A percentile compares a stretch with the other conserved stretches of the same genome.
Conservation (phyloP, 1,140 invertebrate genomes). For the Stegodyphus mimosarum region DNA sequence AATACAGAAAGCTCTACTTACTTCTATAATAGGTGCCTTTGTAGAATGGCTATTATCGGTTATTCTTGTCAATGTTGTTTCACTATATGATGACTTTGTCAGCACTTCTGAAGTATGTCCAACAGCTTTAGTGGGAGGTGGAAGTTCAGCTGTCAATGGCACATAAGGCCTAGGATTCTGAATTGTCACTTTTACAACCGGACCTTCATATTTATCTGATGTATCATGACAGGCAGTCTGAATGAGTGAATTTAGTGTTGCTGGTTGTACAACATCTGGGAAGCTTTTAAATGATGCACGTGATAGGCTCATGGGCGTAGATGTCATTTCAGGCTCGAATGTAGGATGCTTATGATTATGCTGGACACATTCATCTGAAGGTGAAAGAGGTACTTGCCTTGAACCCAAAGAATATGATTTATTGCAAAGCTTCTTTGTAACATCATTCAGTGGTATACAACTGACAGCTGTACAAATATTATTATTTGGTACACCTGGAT, state of each 20-base stretch:
- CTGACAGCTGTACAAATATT: background rate
- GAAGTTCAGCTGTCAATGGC: conserved; percentile 74
- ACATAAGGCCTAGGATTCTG: conserved; percentile 61
- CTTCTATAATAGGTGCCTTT: conserved; percentile 86
- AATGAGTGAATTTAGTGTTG: conserved; percentile 40
- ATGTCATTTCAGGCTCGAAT: conserved; percentile 57
- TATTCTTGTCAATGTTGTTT: conserved; percentile 90
- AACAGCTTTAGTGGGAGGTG: conserved; percentile 82
- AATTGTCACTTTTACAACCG: conserved; percentile 66
- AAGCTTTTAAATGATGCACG: conserved; percentile 46
- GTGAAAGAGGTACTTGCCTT: background rate
- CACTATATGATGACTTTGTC: conserved; percentile 92
- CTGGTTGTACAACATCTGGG: conserved; percentile 44
- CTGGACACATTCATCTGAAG: conserved; percentile 19
- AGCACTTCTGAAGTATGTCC: conserved; percentile 86
- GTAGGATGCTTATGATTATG: conserved; percentile 13
- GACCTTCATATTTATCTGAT: conserved; percentile 70
- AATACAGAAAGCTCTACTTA: conserved; percentile 68
- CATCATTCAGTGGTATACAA: conserved; percentile 24
- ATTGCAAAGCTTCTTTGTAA: background rate
- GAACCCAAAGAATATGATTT: background rate
- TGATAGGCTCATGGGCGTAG: conserved; percentile 46
- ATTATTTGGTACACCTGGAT: background rate
- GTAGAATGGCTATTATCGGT: conserved; percentile 86
- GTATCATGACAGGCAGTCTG: conserved; percentile 38